Base-by-base conservation (phyloP, 1,140 invertebrate genomes). In the Ericerus pela region DNA sequence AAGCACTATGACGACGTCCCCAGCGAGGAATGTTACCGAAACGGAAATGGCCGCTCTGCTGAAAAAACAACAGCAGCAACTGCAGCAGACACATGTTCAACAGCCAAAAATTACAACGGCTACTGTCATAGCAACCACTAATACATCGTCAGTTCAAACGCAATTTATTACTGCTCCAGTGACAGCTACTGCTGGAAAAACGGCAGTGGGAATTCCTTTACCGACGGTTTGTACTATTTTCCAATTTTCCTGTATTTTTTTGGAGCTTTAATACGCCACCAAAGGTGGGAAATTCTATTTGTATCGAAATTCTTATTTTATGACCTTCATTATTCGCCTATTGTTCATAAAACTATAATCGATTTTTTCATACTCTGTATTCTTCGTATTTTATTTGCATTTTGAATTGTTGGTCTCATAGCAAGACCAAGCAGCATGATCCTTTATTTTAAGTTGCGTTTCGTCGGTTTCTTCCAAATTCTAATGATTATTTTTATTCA, bases 21-120 rank as follows among this genome's bases (percentile, higher is more conserved):
- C 69, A 53, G 73, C 69, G 58, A 74, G 73, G 52, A 74, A 77
- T 14, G 74, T 82, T 1, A 75, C 80, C 0, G 79, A 84, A 18
- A 73, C 75, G 20, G 84, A 86, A 64, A 78, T 87, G 73, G 75
- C 78, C 10, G 76, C 81, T 10, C 58, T 86, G 16, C 66, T 86
- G 0, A 84, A 85, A 60, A 72, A 78, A 16, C 80, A 84, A 58
- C 75, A 76, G 26, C 62, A 77, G 36, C 72, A 77, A 47, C 73
- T 76, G 28, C 76, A 76, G 54, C 75, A 79, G 56, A 68, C 68
- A 1, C 72, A 75, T 37, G 55, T 65, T 51, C 51, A 62, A 51
- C 71, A 70, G 29, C 69, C 71, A 3, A 73, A 76, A 60, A 65
- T 69, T 16, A 63, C 68, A 20, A 67, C 70, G 54, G 58, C 67